A percentile compares a stretch with the other conserved stretches of the same genome.
These are phyloP conservation scores for Catagonus wagneri DNA, from an alignment of 2,113 vertebrate species.

Conservation along the genomic window DNA sequence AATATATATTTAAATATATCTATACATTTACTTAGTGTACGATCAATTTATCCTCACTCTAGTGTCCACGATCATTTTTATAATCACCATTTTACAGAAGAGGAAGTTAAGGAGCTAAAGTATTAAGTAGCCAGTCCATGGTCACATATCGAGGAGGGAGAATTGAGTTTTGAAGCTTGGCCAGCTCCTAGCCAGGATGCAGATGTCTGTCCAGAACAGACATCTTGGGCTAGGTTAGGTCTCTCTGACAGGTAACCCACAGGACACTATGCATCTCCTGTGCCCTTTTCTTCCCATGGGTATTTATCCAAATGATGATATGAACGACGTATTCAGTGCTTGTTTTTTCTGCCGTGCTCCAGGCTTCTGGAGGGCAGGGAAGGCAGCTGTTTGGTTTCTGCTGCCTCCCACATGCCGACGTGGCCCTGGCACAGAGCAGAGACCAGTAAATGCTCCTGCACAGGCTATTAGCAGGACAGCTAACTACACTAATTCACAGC, in stretches of 20 bases:
- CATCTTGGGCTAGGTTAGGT: too few species aligned
- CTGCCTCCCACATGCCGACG: accelerated
- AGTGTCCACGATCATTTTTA: not conserved
- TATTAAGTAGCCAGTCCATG: too few species aligned
- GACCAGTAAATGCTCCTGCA: not conserved
- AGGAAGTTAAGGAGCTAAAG: not conserved
- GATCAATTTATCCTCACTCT: not conserved
- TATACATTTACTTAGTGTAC: not conserved
- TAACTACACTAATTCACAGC: not conserved
- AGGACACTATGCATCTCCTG: accelerated
- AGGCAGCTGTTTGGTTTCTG: not conserved
- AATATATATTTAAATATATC: not conserved
- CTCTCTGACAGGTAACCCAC: not conserved
- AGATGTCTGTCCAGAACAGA: accelerated
- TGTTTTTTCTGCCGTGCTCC: not conserved
- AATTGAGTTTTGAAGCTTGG: not conserved
- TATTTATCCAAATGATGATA: not conserved
- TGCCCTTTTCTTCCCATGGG: not conserved
- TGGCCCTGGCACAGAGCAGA: not conserved
- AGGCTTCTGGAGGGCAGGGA: not conserved
- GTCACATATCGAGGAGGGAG: accelerated
- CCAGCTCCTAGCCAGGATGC: not conserved
- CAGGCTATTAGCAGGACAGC: too few species aligned
- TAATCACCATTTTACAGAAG: not conserved
- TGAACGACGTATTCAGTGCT: too few species aligned